Base-by-base conservation (phyloP, 2,888 invertebrate species). In the Bhutanitis thaidina region DNA sequence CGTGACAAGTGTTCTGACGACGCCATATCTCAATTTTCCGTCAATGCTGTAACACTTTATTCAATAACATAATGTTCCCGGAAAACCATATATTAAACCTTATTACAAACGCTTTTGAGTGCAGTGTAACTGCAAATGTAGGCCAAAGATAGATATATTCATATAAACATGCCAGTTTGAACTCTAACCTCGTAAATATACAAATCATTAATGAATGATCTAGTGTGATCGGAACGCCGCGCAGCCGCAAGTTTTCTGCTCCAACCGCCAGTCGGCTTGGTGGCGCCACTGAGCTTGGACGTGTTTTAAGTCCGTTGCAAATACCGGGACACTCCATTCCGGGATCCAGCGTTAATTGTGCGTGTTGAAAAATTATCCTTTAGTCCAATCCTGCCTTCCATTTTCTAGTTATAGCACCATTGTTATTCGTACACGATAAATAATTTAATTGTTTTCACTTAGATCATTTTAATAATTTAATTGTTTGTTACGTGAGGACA, bases 271-370 rank as follows among this genome's bases (percentile, higher is more conserved):
- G 87, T 87, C 67, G 63, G 69, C 69, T 73, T 68, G 70, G 74
- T 70, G 85, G 80, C 85, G 82, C 81, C 81, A 78, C 79, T 72
- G 72, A 48, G 73, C 75, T 61, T 69, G 68, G 78, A 71, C 71
- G 80, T 71, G 71, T 69, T 53, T 61, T 65, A 61, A 63, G 61
- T 55, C 45, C 60, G 59, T 60, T 56, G 57, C 62, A 53, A 54
- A 54, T 51, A 61, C 55, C 66, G 58, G 56, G 54, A 59, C 51
- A 45, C 44, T 54, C 52, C 53, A 55, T 53, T 58, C 59, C 56
- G 59, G 61, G 56, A 58, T 59, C 62, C 64, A 62, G 64, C 71
- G 68, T 74, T 67, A 76, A 71, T 74, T 74, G 61, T 68, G 56
- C 65, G 61, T 63, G 62, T 58, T 58, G 64, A 70, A 71, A 60